These are phyloP conservation scores for Calyptomena viridis DNA, from an alignment of 2,113 vertebrate genomes.

Conservation along the genomic window DNA sequence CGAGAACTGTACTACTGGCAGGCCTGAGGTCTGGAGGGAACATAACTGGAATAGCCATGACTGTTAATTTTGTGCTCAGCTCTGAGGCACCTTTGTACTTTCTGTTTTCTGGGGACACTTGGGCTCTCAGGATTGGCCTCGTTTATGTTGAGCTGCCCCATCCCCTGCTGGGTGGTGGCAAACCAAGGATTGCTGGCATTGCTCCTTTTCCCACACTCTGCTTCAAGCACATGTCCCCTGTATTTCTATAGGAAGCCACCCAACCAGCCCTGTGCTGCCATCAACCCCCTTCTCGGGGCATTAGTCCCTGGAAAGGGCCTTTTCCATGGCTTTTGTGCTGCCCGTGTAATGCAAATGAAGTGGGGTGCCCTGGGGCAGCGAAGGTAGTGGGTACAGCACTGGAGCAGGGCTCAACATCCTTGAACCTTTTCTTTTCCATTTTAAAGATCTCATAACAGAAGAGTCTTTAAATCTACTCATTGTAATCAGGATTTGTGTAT, in stretches of 20 bases:
- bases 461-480: slow-evolving; percentile 9
- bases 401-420: background rate
- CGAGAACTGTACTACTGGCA: background rate
- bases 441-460: background rate
- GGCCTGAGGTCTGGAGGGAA: background rate
- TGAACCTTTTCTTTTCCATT: background rate
- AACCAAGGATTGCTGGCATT: background rate
- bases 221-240: background rate
- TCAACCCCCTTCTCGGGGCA: background rate
- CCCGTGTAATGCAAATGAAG: background rate
- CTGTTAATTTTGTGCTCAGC: background rate
- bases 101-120: background rate
- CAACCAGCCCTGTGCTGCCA: background rate
- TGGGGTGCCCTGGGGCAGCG: background rate
- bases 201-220: background rate
- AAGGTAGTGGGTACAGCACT: background rate
- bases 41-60: background rate
- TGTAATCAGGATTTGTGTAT: background rate
- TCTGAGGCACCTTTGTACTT: background rate
- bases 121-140: background rate
- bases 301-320: background rate
- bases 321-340: background rate
- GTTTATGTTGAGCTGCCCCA: background rate
- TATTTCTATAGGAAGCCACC: background rate
- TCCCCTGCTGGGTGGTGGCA: background rate